Percentiles rank a stretch among this genome's conserved stretches.
Conservation (phyloP, 2,888 invertebrate species). For the Cyaniris semiargus region DNA sequence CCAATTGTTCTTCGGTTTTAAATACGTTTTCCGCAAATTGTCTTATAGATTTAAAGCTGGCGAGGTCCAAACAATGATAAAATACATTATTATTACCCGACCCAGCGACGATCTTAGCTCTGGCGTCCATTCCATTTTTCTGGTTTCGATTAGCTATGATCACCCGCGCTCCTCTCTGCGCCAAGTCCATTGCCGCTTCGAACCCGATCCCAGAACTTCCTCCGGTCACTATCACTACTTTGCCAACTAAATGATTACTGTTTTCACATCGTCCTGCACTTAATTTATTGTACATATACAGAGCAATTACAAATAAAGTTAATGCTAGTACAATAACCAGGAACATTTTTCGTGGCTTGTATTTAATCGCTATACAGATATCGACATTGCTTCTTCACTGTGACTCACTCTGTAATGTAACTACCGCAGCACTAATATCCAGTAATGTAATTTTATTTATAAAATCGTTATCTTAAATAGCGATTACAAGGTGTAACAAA, state of each 20-base stretch:
- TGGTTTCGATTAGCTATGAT: slow-evolving; percentile 86
- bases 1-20: slow-evolving; percentile 65
- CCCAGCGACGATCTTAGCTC: slow-evolving; percentile 44
- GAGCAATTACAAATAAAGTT: slow-evolving; percentile 14
- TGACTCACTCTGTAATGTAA: too few relatives aligned
- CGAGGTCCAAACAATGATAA: slow-evolving; percentile 66
- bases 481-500: too few relatives aligned
- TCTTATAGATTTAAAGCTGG: slow-evolving; percentile 73
- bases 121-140: slow-evolving; percentile 80
- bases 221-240: slow-evolving; percentile 90
- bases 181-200: slow-evolving; percentile 84
- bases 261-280: slow-evolving; percentile 41
- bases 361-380: background rate
- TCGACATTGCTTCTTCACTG: too few relatives aligned
- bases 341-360: background rate
- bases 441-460: background rate
- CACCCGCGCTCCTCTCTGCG: slow-evolving; percentile 85
- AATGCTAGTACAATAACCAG: slow-evolving; percentile 16
- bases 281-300: slow-evolving; percentile 38
- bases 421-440: background rate
- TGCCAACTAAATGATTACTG: slow-evolving; percentile 75
- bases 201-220: slow-evolving; percentile 89
- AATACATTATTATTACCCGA: slow-evolving; percentile 52
- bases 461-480: too few relatives aligned
- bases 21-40: slow-evolving; percentile 80